Base-by-base conservation (phyloP, 2,113 vertebrate species). In the Platysteira castanea region DNA sequence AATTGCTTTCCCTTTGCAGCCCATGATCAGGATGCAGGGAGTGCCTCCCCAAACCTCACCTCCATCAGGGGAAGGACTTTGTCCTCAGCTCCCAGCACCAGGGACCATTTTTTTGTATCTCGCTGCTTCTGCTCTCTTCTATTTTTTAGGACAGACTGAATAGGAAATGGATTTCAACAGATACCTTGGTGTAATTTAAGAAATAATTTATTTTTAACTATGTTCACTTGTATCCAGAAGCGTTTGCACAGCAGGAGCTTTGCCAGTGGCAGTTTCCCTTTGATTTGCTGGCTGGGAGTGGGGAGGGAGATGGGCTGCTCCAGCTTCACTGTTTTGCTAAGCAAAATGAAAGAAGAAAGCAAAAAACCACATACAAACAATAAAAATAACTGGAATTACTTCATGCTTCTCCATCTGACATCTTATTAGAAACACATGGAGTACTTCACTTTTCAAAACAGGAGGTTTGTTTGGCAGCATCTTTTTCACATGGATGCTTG, bases 331-430 rank as follows among this genome's bases (percentile, higher is more conserved):
- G 91, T 85, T 93, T 92, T 70, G 81, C 86, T 89, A 54, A 87
- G 89, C 67, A 86, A 80, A 96, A 95, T 78, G 76, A 92, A 94
- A 96, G 93, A 81, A 93, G 86, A 85, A 94, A 96, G 92, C 83
- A 95, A 93, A 93, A 96, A 92, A 17, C 91, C 93, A 94, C 74
- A 85, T 87, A 94, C 75, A 96, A 96, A 96, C 92, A 92, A 95
- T 89, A 90, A 93, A 96, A 96, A 95, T 95, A 91, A 96, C 87
- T 89, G 69, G 89, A 92, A 90, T 94, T 23, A 89, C 80, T 97
- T 96, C 83, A 89, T 90, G 90, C 80, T 90, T 79, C 90, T 93
- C 90, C 92, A 94, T 94, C 85, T 95, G 87, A 91, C 69, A 69
- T 37, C 69, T 89, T 95, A 95, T 96, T 94, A 92, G 90, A 96